Evolutionary conservation across 2,797 vertebrate species (phyloP).

Genomic region (Spinus pinus): DNA sequence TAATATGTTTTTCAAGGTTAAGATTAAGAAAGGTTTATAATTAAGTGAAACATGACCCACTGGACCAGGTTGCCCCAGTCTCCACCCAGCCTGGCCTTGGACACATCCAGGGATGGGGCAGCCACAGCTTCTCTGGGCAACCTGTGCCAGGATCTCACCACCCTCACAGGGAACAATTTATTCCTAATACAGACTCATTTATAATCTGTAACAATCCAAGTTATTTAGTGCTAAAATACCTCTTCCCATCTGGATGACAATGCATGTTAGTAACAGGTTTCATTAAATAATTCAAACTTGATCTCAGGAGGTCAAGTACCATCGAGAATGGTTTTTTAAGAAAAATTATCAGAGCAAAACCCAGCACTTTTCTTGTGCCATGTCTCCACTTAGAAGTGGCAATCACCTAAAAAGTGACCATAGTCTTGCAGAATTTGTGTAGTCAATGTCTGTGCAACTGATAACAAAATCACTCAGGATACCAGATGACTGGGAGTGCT

Average conservation of each 20-base stretch:
- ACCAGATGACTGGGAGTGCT: rapidly evolving
- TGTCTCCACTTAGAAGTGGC: background rate
- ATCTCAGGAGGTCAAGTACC: background rate
- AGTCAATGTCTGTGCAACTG: background rate
- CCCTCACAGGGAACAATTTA: background rate
- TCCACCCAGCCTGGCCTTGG: background rate
- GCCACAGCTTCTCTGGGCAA: background rate
- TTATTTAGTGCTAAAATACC: background rate
- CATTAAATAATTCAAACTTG: background rate
- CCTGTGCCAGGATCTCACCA: background rate
- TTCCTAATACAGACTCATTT: background rate
- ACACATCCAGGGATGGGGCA: background rate
- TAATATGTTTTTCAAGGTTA: background rate
- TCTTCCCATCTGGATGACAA: background rate
- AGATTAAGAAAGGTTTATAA: background rate
- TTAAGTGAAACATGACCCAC: background rate
- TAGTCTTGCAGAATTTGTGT: rapidly evolving
- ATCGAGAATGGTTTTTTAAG: background rate
- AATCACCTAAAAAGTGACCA: background rate
- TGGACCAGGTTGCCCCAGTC: background rate
- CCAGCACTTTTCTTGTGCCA: rapidly evolving
- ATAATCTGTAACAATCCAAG: background rate
- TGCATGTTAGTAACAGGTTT: background rate
- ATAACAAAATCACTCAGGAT: background rate
- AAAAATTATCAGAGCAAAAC: background rate